Evolutionary conservation across 2,888 invertebrate species (phyloP).

Genomic region (Rotaria sp.): DNA sequence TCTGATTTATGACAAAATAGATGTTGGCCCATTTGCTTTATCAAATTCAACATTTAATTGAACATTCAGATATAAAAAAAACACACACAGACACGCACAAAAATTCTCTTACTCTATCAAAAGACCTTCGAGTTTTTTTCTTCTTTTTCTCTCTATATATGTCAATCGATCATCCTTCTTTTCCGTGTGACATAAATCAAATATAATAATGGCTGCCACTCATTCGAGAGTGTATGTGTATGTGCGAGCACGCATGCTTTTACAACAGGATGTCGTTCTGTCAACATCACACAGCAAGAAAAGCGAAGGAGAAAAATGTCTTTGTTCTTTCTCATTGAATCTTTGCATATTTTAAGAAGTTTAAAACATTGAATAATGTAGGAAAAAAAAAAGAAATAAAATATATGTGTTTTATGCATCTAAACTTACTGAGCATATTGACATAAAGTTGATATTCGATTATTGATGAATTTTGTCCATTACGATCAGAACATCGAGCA

Average conservation of each 20-base stretch:
- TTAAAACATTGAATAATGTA: neutral
- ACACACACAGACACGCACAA: neutral
- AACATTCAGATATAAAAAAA: neutral
- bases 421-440: neutral
- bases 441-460: neutral
- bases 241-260: neutral
- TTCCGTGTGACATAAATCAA: neutral
- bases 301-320: neutral
- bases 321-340: neutral
- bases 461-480: conserved; percentile 3
- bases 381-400: neutral
- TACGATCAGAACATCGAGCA: neutral
- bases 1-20: neutral
- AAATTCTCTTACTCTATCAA: neutral
- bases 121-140: neutral
- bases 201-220: conserved; percentile 6
- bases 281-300: neutral
- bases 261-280: neutral
- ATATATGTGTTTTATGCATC: neutral
- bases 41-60: neutral
- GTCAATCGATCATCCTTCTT: conserved; percentile 15
- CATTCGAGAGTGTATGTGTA: neutral
- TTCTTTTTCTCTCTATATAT: neutral
- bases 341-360: neutral
- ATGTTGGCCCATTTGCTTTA: neutral